These are phyloP conservation scores for Drosophila helvetica DNA, from an alignment of 2,888 invertebrate species.

Conservation along the genomic window DNA sequence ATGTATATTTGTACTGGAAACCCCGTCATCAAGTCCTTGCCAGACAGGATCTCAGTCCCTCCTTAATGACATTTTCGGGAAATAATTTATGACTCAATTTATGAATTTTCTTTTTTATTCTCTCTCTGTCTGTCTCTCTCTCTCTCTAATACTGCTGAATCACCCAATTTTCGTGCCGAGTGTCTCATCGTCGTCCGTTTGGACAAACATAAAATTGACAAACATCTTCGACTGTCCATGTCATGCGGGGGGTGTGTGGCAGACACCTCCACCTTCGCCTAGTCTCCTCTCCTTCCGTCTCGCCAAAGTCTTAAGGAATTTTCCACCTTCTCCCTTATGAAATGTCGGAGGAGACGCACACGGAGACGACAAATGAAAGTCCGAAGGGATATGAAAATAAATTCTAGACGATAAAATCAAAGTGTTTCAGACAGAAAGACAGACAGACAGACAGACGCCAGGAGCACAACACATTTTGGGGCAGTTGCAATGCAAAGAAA, in stretches of 20 bases:
- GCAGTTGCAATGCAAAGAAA: not conserved
- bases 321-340: conserved; percentile 19
- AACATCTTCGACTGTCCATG: not conserved
- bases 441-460: no score
- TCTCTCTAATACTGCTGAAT: not conserved
- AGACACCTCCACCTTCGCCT: not conserved
- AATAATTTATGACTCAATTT: not conserved
- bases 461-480: not conserved
- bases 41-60: not conserved
- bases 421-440: conserved; percentile 24
- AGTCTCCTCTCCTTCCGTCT: not conserved
- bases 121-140: not conserved
- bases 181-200: not conserved
- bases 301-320: not conserved
- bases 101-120: not conserved
- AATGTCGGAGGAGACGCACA: conserved; percentile 13
- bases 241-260: not conserved
- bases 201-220: not conserved
- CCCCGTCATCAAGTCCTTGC: not conserved
- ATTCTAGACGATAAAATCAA: conserved; percentile 35
- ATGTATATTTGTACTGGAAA: not conserved
- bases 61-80: not conserved
- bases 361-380: conserved; percentile 32
- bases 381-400: conserved; percentile 29
- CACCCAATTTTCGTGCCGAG: not conserved